Base-by-base conservation (phyloP, 2,888 invertebrate genomes). In the Athripsodes cinereus region DNA sequence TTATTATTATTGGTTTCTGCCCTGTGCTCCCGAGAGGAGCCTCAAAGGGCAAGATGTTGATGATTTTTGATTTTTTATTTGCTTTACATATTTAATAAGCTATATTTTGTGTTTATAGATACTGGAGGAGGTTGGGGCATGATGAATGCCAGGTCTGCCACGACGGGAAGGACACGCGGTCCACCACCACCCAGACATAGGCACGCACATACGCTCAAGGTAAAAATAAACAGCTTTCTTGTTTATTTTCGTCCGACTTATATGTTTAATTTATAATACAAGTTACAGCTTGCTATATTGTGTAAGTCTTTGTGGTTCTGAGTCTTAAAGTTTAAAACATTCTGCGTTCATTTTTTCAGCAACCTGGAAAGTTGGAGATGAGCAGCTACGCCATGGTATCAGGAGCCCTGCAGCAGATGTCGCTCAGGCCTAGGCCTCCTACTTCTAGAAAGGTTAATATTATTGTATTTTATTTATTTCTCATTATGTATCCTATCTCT, bases 331-430 rank as follows among this genome's bases (percentile, higher is more conserved):
- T n/a, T n/a, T n/a, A n/a, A n/a, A n/a, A n/a, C n/a, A n/a, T n/a
- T n/a, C 10, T 26, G n/a, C 22, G n/a, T 53, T 53, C 13, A 2
- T 47, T 47, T 16, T 40, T 40, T 56, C 26, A 87, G 83, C 91
- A 92, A 84, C 92, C 93, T 16, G 93, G 93, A 58, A 92, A 92
- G 75, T 75, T 94, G 70, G 92, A 94, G 71, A 79, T 92, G 80
- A 91, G 90, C 73, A 92, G 92, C 72, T 94, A 88, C 72, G 87
- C 90, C 52, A 85, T 92, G 74, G 92, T 94, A 60, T 91, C 91
- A 67, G 92, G 93, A 70, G 92, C 91, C 3, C 84, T 94, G 50
- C 84, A 84, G 64, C 81, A 83, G 68, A 85, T 83, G 75, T 82
- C 66, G 73, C 80, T 67, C 74, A 82, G 64, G 69, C 81, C 66